Conservation (phyloP, 1,140 invertebrate species). For the Harpegnathos saltator region DNA sequence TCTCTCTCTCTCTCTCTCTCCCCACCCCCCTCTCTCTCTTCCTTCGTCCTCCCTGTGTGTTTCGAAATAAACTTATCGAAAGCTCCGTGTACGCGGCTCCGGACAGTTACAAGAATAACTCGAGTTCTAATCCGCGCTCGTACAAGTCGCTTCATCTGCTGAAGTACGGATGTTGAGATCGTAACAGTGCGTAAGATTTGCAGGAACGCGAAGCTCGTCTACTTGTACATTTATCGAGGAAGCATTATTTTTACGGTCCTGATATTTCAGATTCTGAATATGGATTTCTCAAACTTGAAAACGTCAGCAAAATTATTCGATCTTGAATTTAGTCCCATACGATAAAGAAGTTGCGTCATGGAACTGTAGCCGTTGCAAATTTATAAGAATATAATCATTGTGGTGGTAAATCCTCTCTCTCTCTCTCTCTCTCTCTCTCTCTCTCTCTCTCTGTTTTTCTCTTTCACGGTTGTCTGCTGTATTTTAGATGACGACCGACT, state of each 20-base stretch:
- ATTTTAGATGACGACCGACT: neutral
- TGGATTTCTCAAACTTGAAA: neutral
- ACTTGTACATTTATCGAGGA: neutral
- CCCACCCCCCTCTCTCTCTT: no score
- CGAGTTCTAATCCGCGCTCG: neutral
- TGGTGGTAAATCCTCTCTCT: neutral
- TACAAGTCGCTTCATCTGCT: neutral
- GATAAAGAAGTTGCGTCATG: neutral
- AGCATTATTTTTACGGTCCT: neutral
- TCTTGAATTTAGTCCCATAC: no score
- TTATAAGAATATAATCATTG: neutral
- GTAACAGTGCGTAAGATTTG: neutral
- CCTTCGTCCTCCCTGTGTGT: neutral
- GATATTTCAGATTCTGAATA: neutral
- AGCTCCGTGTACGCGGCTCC: neutral
- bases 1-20: no score
- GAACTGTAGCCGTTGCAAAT: neutral
- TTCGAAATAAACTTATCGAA: slow-evolving; percentile 16
- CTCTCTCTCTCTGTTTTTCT: no score
- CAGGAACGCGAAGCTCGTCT: neutral
- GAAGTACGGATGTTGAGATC: neutral
- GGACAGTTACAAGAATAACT: slow-evolving; percentile 5
- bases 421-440: no score
- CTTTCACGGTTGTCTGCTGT: neutral
- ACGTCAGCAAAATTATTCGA: no score